Evolutionary conservation across 2,888 invertebrate genomes (phyloP), one percentile per base, ranked within the genome.

Genomic region (Chloroclysta siterata): DNA sequence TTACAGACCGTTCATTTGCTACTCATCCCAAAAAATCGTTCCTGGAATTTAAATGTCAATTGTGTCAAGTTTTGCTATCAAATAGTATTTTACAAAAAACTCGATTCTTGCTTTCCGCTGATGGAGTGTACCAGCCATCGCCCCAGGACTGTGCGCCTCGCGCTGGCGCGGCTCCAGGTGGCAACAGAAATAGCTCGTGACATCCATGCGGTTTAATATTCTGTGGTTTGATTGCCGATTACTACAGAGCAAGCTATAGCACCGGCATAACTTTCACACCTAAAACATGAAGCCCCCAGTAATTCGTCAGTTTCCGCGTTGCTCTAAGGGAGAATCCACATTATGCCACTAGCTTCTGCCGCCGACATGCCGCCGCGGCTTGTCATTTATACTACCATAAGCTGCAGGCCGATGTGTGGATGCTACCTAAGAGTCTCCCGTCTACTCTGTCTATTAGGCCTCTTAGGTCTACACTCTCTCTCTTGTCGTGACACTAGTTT

Each of bases 181-280:
- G 58, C 66, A 69, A 71, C 84, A 77, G 77, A 83, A 87, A 87
- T 87, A 87, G 78, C 74, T 63, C 65, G 82, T 80, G 82, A 85
- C 86, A 78, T 70, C 76, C 75, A 75, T 78, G 74, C 73, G 74
- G 76, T 80, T 85, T 84, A 79, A 84, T 81, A 64, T 56, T 64
- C 64, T 64, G 64, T 60, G 64, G 64, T 64, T 64, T 60, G 56
- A 64, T 64, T 48, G 52, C 60, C 53, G 48, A 28, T 14, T 53
- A 48, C 47, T 58, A 54, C 58, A 58, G 50, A 29, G 29, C 48
- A 48, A 46, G 44, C 8, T 17, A 3, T 22, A 44, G 17, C 17
- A 46, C 17, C 46, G 46, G 17, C 17, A 55, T 50, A 22, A 50
- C 10, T 51, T 15, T 15, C 44, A 46, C 17, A 46, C 46, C 3